These are phyloP conservation scores for Catocala fraxini DNA, from an alignment of 2,888 invertebrate genomes.

Conservation along the genomic window DNA sequence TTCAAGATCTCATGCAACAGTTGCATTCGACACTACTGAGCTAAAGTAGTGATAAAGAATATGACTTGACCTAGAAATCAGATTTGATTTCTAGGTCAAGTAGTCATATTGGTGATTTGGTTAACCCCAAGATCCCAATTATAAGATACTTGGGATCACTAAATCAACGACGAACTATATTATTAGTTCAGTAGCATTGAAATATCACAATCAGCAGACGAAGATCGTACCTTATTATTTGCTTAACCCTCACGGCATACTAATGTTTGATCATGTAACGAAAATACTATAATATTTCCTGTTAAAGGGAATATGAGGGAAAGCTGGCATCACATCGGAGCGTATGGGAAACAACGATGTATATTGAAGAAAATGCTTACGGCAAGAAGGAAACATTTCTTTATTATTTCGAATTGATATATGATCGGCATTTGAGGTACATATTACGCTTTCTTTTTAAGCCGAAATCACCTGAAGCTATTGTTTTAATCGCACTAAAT, in stretches of 20 bases:
- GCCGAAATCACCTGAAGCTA: too few relatives aligned
- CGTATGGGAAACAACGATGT: conserved; percentile 6
- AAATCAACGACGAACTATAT: not conserved
- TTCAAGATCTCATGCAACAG: too few relatives aligned
- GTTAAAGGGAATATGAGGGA: conserved; percentile 5
- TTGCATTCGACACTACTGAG: too few relatives aligned
- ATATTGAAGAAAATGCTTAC: not conserved
- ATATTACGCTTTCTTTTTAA: too few relatives aligned
- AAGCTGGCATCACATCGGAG: conserved; percentile 2
- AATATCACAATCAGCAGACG: conserved; percentile 7
- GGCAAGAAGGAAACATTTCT: conserved; percentile 7
- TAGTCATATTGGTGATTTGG: too few relatives aligned
- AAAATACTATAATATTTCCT: conserved; percentile 12
- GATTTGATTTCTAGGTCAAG: too few relatives aligned
- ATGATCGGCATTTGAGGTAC: too few relatives aligned
- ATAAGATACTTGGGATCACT: not conserved
- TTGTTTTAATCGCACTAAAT: too few relatives aligned
- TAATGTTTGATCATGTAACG: conserved; percentile 15
- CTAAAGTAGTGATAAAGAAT: too few relatives aligned
- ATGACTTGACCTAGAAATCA: too few relatives aligned
- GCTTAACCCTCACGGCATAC: conserved; percentile 1
- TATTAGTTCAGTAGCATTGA: not conserved
- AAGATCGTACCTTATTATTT: conserved; percentile 5
- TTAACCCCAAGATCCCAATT: too few relatives aligned
- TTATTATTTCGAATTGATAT: conserved; percentile 4